These are phyloP conservation scores for Hermetia illucens DNA, from an alignment of 1,140 invertebrate genomes.

Conservation along the genomic window DNA sequence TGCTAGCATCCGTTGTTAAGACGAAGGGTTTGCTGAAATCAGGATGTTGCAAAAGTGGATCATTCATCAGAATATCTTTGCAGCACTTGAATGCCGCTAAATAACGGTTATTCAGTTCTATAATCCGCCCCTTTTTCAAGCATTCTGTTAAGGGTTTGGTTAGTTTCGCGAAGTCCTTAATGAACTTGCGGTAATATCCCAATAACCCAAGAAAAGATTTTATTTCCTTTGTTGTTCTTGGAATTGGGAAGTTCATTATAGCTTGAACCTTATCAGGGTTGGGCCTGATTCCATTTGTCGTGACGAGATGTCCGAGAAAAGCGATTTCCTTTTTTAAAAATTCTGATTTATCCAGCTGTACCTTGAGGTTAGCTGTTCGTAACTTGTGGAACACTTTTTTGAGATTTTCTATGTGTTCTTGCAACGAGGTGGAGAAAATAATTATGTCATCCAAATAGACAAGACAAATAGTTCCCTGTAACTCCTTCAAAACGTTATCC, in stretches of 20 bases:
- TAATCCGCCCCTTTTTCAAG: slow-evolving; percentile 11
- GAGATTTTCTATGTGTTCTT: slow-evolving; percentile 13
- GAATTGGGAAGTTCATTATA: no score
- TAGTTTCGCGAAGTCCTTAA: slow-evolving; percentile 16
- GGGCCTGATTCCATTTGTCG: no score
- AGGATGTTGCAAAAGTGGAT: slow-evolving; percentile 22
- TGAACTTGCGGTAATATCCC: slow-evolving; percentile 11
- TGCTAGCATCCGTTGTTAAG: slow-evolving; percentile 14
- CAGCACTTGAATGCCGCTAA: slow-evolving; percentile 13
- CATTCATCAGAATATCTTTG: slow-evolving; percentile 16
- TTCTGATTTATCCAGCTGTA: slow-evolving; percentile 17
- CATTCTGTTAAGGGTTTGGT: slow-evolving; percentile 13
- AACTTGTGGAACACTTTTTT: slow-evolving; percentile 11
- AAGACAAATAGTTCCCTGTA: slow-evolving; percentile 7
- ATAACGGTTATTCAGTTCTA: slow-evolving; percentile 11
- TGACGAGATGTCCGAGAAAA: slow-evolving; percentile 18
- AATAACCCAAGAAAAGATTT: slow-evolving; percentile 15
- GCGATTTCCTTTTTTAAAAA: slow-evolving; percentile 18
- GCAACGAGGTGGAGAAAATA: slow-evolving; percentile 8
- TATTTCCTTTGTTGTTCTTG: slow-evolving; percentile 11
- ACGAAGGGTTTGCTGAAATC: slow-evolving; percentile 17
- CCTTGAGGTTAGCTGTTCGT: slow-evolving; percentile 15
- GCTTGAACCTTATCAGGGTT: no score
- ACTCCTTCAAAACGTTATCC: no score
- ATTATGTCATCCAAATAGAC: slow-evolving; percentile 14